phyloP scores from a whole-genome alignment of 2,113 vertebrate genomes.

The Chloropsis hardwickii region DNA sequence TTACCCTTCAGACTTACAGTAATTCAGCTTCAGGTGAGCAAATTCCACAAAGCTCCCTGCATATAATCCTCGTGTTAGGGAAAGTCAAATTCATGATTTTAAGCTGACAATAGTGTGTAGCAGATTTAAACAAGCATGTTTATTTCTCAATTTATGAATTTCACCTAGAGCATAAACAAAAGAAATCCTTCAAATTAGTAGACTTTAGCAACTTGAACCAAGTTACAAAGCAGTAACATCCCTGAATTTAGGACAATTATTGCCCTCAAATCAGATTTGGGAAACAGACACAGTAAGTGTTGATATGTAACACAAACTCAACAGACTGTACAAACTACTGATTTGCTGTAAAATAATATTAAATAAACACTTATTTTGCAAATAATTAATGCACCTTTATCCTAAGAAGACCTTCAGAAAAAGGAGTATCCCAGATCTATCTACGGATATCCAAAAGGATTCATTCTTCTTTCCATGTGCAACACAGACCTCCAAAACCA shows the following conservation, averaged over 20 bases:
- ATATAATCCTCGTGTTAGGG: not conserved
- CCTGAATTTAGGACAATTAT: not conserved
- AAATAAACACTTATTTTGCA: not conserved
- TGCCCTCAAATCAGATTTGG: not conserved
- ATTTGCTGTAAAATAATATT: not conserved
- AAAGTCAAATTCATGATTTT: not conserved
- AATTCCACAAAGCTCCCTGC: not conserved
- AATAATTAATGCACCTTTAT: not conserved
- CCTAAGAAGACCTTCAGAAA: not conserved
- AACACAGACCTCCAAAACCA: not conserved
- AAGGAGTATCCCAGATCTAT: not conserved
- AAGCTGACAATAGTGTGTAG: not conserved
- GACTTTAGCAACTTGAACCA: not conserved
- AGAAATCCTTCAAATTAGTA: not conserved
- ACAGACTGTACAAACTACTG: not conserved
- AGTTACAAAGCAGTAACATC: not conserved
- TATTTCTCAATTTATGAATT: not conserved
- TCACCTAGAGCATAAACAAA: not conserved
- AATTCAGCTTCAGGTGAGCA: slow-evolving; percentile 2
- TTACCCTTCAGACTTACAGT: not conserved
- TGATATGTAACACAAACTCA: not conserved
- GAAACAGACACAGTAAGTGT: not conserved
- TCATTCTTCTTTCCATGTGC: not conserved
- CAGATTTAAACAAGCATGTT: not conserved
- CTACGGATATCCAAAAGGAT: not conserved